Evolutionary conservation across 1,140 invertebrate species (phyloP).

Genomic region (Brachionus angularis): DNA sequence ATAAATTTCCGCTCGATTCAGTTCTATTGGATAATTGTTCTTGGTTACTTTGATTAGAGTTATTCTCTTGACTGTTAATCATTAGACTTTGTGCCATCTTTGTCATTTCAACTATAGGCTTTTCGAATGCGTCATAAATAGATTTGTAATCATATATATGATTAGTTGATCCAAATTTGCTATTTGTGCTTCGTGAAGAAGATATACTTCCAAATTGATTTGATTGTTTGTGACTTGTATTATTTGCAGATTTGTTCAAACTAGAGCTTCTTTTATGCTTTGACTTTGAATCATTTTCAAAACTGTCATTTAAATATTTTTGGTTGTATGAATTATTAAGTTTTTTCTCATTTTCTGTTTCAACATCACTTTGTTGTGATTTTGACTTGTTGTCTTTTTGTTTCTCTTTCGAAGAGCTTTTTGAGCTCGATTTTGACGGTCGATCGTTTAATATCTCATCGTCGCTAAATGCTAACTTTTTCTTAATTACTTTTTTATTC

Average conservation of each 20-base stretch:
- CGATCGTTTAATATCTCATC: conserved; percentile 36
- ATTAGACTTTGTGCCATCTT: conserved; percentile 7
- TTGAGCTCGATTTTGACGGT: neutral
- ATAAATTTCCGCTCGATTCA: too few relatives aligned
- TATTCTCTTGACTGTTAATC: neutral
- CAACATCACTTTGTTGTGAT: neutral
- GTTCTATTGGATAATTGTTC: neutral
- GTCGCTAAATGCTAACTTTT: conserved; percentile 42
- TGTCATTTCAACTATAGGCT: conserved; percentile 32
- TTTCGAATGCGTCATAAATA: conserved; percentile 42
- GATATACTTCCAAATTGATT: too few relatives aligned
- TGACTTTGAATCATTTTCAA: conserved; percentile 24
- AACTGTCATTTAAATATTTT: conserved; percentile 33
- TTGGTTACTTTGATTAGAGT: neutral
- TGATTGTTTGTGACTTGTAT: conserved; percentile 7
- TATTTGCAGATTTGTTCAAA: conserved; percentile 1
- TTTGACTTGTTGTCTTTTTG: neutral
- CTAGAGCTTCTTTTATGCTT: conserved; percentile 30
- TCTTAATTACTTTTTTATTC: conserved; percentile 27
- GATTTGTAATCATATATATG: conserved; percentile 38
- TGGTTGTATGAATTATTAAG: conserved; percentile 28
- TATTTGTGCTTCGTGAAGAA: conserved; percentile 16
- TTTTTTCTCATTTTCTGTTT: conserved; percentile 23
- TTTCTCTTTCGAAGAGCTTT: conserved; percentile 16
- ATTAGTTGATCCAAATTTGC: conserved; percentile 19